Evolutionary conservation across 2,113 vertebrate genomes (phyloP), one percentile per base, ranked within the genome.

Genomic region (Pseudopodoces humilis): DNA sequence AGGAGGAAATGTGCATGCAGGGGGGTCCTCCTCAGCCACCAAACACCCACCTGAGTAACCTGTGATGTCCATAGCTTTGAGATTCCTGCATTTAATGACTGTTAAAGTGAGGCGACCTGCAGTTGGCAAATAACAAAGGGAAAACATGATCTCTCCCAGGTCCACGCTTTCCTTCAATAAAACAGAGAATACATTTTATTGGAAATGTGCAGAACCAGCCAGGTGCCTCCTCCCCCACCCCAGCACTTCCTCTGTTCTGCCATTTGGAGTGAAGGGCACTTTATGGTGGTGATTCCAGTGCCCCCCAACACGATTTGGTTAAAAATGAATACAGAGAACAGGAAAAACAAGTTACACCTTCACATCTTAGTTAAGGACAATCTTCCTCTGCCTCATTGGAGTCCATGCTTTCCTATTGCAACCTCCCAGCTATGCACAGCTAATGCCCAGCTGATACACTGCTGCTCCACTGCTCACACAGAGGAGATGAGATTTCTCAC

Each of bases 41-140:
- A 2, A 63, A 58, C 81, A 94, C 96, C 69, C 97, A 99, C 99
- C 99, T 98, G 99, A 99, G 97, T 99, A 99, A 67, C 99, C 99
- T 17, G 99, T 99, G 97, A 99, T 99, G 97, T 99, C 99, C 99
- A 99, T 99, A 55, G 99, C 99, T 98, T 99, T 99, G 90, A 99
- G 99, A 97, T 99, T 99, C 96, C 99, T 98, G 96, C 99, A 99
- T 91, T 99, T 99, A 98, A 99, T 99, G 96, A 99, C 99, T 4
- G 99, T 99, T 85, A 99, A 97, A 49, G 99, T 99, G 96, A 99
- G 99, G 95, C 99, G 98, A 75, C 99, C 99, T 25, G 99, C 99
- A 5, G 99, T 99, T 90, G 99, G 99, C 97, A 99, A 98, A 97
- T 99, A 99, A 97, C 99, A 99, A 53, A 99, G 98, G 50, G 99